phyloP scores from a whole-genome alignment of 2,888 invertebrate species.

The Cylloceria caligata region DNA sequence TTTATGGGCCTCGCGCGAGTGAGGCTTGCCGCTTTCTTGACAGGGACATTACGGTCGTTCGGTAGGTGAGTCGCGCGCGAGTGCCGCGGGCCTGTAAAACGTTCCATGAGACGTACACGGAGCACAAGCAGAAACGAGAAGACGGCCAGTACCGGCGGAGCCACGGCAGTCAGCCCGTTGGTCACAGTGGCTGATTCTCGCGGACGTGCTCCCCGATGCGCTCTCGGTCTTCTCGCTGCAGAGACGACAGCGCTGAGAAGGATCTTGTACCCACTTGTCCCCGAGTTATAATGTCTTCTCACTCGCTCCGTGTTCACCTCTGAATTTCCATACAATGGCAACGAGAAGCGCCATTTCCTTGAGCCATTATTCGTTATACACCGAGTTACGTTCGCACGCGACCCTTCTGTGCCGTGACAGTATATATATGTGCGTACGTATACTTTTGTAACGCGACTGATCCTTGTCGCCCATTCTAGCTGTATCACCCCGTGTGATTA shows the following conservation, averaged over 20 bases:
- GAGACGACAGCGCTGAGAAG: slow-evolving; percentile 25
- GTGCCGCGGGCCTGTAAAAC: slow-evolving; percentile 14
- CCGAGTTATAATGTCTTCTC: slow-evolving; percentile 54
- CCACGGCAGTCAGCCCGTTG: slow-evolving; percentile 72
- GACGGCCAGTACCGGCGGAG: no score
- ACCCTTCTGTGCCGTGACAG: slow-evolving; percentile 66
- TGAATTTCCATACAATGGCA: slow-evolving; percentile 83
- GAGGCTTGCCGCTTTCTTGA: slow-evolving; percentile 81
- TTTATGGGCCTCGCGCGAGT: slow-evolving; percentile 78
- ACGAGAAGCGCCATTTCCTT: slow-evolving; percentile 81
- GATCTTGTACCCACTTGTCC: slow-evolving; percentile 52
- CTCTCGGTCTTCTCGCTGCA: slow-evolving; percentile 41
- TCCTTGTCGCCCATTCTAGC: slow-evolving; percentile 69
- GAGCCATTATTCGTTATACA: slow-evolving; percentile 61
- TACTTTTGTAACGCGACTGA: slow-evolving; percentile 73
- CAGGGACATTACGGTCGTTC: slow-evolving; percentile 80
- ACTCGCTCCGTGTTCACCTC: slow-evolving; percentile 69
- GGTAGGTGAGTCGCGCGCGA: slow-evolving; percentile 49
- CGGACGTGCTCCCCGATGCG: slow-evolving; percentile 50
- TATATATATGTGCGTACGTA: slow-evolving; percentile 19
- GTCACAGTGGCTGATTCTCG: slow-evolving; percentile 81
- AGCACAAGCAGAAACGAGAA: slow-evolving; percentile 50
- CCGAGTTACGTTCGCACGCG: slow-evolving; percentile 78
- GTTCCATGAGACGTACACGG: slow-evolving; percentile 1
- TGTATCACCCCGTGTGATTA: slow-evolving; percentile 53